Conservation (phyloP, 2,797 vertebrate genomes). For the Sebastes kiyomatsui region DNA sequence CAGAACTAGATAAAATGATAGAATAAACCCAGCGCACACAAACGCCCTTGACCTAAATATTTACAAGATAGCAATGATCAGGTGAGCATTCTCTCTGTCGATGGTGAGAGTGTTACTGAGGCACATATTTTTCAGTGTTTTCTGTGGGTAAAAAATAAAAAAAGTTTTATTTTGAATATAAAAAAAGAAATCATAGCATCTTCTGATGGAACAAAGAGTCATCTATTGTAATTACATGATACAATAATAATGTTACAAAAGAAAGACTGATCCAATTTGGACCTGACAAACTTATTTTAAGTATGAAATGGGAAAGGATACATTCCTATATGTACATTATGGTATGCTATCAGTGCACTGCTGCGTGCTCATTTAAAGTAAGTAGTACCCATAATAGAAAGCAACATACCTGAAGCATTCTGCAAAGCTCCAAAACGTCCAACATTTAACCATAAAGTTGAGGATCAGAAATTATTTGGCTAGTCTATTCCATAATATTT, state of each 20-base stretch:
- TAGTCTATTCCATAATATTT: slow-evolving; percentile 32
- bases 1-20: slow-evolving; percentile 56
- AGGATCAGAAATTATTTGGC: slow-evolving; percentile 23
- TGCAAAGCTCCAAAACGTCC: slow-evolving; percentile 19
- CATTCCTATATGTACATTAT: slow-evolving; percentile 68
- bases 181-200: slow-evolving; percentile 52
- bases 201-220: slow-evolving; percentile 27
- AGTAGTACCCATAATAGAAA: neutral
- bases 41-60: slow-evolving; percentile 66
- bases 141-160: slow-evolving; percentile 40
- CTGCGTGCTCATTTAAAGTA: slow-evolving; percentile 13
- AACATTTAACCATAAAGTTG: slow-evolving; percentile 1
- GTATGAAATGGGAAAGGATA: slow-evolving; percentile 46
- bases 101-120: slow-evolving; percentile 67
- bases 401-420: slow-evolving; percentile 12
- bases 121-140: slow-evolving; percentile 69
- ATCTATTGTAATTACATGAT: slow-evolving; percentile 8
- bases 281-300: slow-evolving; percentile 21
- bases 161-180: slow-evolving; percentile 31
- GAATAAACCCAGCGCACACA: slow-evolving; percentile 48
- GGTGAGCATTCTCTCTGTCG: slow-evolving; percentile 64
- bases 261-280: slow-evolving; percentile 20
- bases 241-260: slow-evolving; percentile 36
- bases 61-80: slow-evolving; percentile 51
- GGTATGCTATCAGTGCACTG: slow-evolving; percentile 12